Conservation (phyloP, 2,113 vertebrate genomes). For the Dendropsophus ebraccatus region DNA sequence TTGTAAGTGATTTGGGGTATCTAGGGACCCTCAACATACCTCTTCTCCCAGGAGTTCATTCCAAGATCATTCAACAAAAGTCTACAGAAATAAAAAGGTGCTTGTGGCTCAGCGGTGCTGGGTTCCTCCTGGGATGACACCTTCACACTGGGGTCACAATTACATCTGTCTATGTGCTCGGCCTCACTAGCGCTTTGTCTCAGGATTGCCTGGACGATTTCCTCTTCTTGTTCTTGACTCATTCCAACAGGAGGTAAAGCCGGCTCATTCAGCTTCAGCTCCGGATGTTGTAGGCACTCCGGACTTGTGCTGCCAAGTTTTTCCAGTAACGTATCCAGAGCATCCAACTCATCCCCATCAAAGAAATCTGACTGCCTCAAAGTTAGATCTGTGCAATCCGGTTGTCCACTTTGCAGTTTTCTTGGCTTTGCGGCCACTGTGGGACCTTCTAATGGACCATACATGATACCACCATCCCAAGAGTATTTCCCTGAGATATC, state of each 20-base stretch:
- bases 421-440: neutral
- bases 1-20: too few relatives aligned
- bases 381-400: slow-evolving; percentile 34
- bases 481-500: slow-evolving; percentile 98
- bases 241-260: slow-evolving; percentile 83
- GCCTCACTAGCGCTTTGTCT: slow-evolving; percentile 82
- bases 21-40: slow-evolving; percentile 72
- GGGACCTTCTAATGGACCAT: slow-evolving; percentile 80
- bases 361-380: slow-evolving; percentile 57
- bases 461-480: slow-evolving; percentile 90
- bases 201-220: slow-evolving; percentile 82
- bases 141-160: slow-evolving; percentile 70
- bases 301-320: slow-evolving; percentile 86
- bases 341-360: slow-evolving; percentile 79
- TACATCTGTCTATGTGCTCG: slow-evolving; percentile 74
- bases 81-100: slow-evolving; percentile 95
- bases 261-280: slow-evolving; percentile 85
- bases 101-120: slow-evolving; percentile 79
- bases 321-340: slow-evolving; percentile 85
- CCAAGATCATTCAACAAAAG: slow-evolving; percentile 91
- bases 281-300: slow-evolving; percentile 87
- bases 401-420: slow-evolving; percentile 20
- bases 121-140: slow-evolving; percentile 79
- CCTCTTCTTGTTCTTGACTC: slow-evolving; percentile 82
- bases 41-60: slow-evolving; percentile 98